These are phyloP conservation scores for Baryphthengus martii DNA, from an alignment of 2,113 vertebrate genomes.

Conservation along the genomic window DNA sequence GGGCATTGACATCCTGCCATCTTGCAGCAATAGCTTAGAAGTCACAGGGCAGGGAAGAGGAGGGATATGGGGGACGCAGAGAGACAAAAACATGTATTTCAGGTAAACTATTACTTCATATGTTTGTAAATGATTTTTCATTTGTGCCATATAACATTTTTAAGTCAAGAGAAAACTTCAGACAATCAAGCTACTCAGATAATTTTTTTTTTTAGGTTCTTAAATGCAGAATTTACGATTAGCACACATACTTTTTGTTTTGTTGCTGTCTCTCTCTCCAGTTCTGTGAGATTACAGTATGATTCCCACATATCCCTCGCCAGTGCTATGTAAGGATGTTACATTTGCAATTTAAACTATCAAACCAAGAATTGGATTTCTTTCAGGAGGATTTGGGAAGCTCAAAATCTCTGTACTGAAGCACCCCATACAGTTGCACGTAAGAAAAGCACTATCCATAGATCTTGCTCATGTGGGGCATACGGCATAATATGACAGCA, in stretches of 20 bases:
- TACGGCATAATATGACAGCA: slow-evolving; percentile 48
- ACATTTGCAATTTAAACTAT: slow-evolving; percentile 5
- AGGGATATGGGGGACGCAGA: neutral
- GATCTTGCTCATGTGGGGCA: slow-evolving; percentile 51
- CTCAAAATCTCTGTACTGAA: neutral
- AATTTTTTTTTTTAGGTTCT: neutral
- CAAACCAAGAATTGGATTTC: neutral
- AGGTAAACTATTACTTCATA: neutral
- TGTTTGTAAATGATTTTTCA: neutral
- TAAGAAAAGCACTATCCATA: neutral
- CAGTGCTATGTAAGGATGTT: neutral
- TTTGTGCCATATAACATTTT: neutral
- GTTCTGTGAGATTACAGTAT: neutral
- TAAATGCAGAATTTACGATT: neutral
- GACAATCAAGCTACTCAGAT: neutral
- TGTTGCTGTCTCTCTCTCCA: neutral
- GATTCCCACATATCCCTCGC: neutral
- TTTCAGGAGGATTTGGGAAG: neutral
- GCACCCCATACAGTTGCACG: neutral
- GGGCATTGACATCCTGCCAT: slow-evolving; percentile 78
- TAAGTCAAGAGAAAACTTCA: neutral
- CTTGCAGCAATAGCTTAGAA: slow-evolving; percentile 62
- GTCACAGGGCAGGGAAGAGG: slow-evolving; percentile 35
- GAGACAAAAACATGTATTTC: slow-evolving; percentile 7
- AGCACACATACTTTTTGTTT: neutral